Evolutionary conservation across 1,140 invertebrate genomes (phyloP), one percentile per base, ranked within the genome.

Genomic region (Diuraphis noxia): DNA sequence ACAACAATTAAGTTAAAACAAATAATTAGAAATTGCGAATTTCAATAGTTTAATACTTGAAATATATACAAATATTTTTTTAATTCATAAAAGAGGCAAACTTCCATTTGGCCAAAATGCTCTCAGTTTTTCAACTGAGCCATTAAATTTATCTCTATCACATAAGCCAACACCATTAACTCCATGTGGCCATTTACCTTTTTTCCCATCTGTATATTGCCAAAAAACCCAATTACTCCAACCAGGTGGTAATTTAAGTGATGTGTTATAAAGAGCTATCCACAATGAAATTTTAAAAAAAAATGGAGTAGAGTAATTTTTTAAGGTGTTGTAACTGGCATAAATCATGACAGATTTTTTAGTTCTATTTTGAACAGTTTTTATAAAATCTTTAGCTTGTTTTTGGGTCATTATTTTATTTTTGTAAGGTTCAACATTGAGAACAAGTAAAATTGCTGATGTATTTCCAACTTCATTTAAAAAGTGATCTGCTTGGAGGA

Each of bases 181-280:
- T 88, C n/a, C 30, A 88, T 88, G 86, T n/a, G 86, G 49, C 49
- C 36, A 40, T 56, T 10, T 10, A 63, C 49, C 49, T 3, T 40
- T 88, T 63, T 40, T 88, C 1, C 63, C 89, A 63, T 92, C 56
- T 25, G 92, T 91, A 21, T 92, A 92, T 81, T 92, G 92, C 92
- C 92, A 92, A 38, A 92, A 43, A 17, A 41, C 43, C 92, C 92
- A 92, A 10, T 90, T 77, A 46, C 43, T n/a, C 88, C 89, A 87
- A 36, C 90, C 82, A 8, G 6, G 38, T 0, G 92, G 92, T 41
- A 92, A 25, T 49, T 41, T 91, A n/a, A 91, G 34, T n/a, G 9
- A 2, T 38, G 3, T 3, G 17, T 46, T 43, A 23, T 91, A 92
- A 30, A 34, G 19, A 3, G 87, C 86, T 34, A 92, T 87, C 92